A percentile compares a stretch with the other conserved stretches of the same genome.
phyloP scores from a whole-genome alignment of 1,140 invertebrate genomes.

The Temnothorax longispinosus region DNA sequence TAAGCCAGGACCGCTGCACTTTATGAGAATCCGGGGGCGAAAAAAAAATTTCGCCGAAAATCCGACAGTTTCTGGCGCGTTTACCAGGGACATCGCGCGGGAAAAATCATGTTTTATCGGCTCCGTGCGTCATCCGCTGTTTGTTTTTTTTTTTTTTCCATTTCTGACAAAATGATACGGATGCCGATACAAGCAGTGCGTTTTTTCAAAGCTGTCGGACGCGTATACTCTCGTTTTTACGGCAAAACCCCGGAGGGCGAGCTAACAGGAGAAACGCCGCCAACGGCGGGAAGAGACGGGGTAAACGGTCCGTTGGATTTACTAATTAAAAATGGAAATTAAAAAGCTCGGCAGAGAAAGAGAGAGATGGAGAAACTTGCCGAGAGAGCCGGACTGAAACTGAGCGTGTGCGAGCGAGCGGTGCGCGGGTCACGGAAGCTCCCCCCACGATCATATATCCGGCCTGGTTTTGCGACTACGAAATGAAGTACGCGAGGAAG shows the following conservation, averaged over 20 bases:
- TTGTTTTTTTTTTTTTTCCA: constrained; percentile 43
- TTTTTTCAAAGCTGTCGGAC: constrained; percentile 38
- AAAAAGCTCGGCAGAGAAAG: constrained; percentile 14
- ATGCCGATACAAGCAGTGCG: constrained; percentile 31
- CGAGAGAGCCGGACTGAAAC: neutral
- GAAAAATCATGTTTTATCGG: constrained; percentile 54
- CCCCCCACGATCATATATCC: constrained; percentile 11
- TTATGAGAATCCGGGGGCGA: constrained; percentile 15
- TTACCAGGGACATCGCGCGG: constrained; percentile 8
- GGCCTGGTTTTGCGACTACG: constrained; percentile 26
- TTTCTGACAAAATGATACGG: constrained; percentile 51
- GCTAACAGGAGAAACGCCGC: constrained; percentile 1
- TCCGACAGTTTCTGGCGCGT: constrained; percentile 29
- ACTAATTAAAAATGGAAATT: constrained; percentile 64
- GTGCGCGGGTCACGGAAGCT: neutral
- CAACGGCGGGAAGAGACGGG: neutral
- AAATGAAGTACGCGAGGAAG: constrained; percentile 31
- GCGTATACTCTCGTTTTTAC: constrained; percentile 29
- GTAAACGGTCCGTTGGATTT: constrained; percentile 63
- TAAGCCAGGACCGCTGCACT: neutral
- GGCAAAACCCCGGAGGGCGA: constrained; percentile 8
- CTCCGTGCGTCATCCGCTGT: neutral
- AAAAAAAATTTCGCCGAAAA: constrained; percentile 26
- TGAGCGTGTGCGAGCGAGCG: neutral
- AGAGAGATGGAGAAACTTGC: neutral